These are phyloP conservation scores for Trissonchulus sp. DNA, from an alignment of 2,888 invertebrate genomes.

Conservation along the genomic window DNA sequence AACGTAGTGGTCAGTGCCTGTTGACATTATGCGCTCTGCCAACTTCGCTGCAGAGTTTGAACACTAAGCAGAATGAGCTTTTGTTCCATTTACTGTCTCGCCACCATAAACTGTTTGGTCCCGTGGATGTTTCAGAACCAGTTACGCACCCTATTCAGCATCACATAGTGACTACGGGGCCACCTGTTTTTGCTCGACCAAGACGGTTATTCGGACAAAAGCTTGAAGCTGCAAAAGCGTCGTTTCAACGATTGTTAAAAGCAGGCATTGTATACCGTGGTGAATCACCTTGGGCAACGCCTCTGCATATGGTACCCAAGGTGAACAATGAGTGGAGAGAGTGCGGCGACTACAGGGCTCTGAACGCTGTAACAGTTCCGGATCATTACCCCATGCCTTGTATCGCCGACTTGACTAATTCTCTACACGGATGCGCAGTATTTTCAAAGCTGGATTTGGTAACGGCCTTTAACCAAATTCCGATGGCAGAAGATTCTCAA, in stretches of 20 bases:
- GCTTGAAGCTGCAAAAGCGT: slow-evolving; percentile 8
- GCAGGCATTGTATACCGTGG: slow-evolving; percentile 2
- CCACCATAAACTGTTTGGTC: not conserved
- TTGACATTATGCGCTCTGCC: not conserved
- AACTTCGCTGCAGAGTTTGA: not conserved
- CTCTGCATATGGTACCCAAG: slow-evolving; percentile 18
- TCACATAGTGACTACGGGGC: slow-evolving; percentile 22
- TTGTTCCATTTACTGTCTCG: not conserved
- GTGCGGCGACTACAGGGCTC: slow-evolving; percentile 28
- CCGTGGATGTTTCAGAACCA: slow-evolving; percentile 14
- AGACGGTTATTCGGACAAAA: slow-evolving; percentile 15
- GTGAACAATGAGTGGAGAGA: not conserved
- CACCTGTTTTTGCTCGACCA: slow-evolving; percentile 19
- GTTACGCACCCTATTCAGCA: slow-evolving; percentile 15
- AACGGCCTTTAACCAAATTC: slow-evolving; percentile 30
- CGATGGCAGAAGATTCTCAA: slow-evolving; percentile 30
- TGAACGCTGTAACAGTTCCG: slow-evolving; percentile 19
- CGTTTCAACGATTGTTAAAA: not conserved
- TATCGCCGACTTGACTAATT: slow-evolving; percentile 26
- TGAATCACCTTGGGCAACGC: slow-evolving; percentile 23
- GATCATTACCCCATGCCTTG: slow-evolving; percentile 26
- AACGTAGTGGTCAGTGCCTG: not conserved
- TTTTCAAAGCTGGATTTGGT: slow-evolving; percentile 30
- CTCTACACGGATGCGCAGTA: slow-evolving; percentile 17
- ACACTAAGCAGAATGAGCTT: not conserved